Evolutionary conservation across 2,888 invertebrate genomes (phyloP).

Genomic region (Rhogogaster chlorosoma): DNA sequence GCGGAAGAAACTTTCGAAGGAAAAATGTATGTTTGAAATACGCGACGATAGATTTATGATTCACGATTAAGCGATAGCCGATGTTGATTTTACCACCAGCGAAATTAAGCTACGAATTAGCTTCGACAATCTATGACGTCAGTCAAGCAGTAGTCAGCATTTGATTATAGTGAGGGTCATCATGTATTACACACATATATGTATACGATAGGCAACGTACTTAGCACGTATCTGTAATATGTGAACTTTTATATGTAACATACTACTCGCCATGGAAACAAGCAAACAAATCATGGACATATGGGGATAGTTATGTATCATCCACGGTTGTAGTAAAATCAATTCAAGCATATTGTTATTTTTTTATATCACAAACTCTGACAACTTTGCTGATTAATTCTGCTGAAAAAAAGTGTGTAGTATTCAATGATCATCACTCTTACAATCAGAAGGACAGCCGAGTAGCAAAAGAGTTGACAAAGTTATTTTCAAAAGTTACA

Average conservation of each 20-base stretch:
- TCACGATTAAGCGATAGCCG: not conserved
- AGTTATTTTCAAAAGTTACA: not conserved
- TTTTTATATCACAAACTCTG: not conserved
- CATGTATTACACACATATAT: not conserved
- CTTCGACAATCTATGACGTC: conserved; percentile 45
- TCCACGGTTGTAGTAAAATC: not conserved
- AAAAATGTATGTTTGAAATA: not conserved
- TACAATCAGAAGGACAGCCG: too few relatives aligned
- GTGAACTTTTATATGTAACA: not conserved
- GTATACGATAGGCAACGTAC: not conserved
- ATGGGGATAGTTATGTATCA: conserved; percentile 5
- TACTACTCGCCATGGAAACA: conserved; percentile 36
- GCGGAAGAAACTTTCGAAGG: not conserved
- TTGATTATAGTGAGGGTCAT: conserved; percentile 25
- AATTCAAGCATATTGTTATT: not conserved
- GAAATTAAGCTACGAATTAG: conserved; percentile 29
- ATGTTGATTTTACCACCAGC: not conserved
- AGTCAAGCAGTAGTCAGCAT: not conserved
- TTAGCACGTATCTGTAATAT: not conserved
- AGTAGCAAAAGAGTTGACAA: too few relatives aligned
- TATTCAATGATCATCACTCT: too few relatives aligned
- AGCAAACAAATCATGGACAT: conserved; percentile 15
- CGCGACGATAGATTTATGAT: conserved; percentile 18
- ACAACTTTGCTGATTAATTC: not conserved
- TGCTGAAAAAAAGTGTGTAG: not conserved